Conservation (phyloP, 2,113 vertebrate species). For the Microcebus lehilahytsara region DNA sequence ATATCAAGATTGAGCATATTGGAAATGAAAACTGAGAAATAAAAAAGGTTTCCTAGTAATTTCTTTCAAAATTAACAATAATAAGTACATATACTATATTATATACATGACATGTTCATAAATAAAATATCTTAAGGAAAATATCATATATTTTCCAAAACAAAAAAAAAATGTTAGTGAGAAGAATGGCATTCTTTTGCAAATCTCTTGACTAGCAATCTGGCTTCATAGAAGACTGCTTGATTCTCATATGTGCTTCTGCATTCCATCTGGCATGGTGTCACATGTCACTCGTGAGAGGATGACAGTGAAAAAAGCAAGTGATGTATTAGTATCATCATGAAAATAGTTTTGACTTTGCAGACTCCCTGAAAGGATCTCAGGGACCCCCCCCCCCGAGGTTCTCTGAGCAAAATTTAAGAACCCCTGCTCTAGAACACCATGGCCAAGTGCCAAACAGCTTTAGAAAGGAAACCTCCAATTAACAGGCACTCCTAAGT, state of each 20-base stretch:
- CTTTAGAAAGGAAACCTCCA: not conserved
- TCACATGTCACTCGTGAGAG: not conserved
- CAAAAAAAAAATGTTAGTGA: not conserved
- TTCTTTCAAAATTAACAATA: constrained; percentile 28
- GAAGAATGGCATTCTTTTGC: not conserved
- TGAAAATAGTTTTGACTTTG: not conserved
- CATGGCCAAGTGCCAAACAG: not conserved
- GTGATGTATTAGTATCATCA: not conserved
- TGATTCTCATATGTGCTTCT: not conserved
- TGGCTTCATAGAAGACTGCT: not conserved
- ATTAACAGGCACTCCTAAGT: not conserved
- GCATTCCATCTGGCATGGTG: not conserved
- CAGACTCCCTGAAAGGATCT: not conserved
- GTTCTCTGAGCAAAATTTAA: not conserved
- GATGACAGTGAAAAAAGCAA: not conserved
- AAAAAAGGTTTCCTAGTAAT: not conserved
- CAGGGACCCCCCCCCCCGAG: not conserved
- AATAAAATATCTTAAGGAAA: constrained; percentile 11
- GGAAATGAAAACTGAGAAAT: not conserved
- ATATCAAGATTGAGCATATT: not conserved
- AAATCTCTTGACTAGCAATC: not conserved
- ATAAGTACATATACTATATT: not conserved
- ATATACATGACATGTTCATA: not conserved
- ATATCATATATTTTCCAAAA: not conserved
- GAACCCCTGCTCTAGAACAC: not conserved